Conservation (phyloP, 1,140 invertebrate genomes). For the Arctopsyche grandis region DNA sequence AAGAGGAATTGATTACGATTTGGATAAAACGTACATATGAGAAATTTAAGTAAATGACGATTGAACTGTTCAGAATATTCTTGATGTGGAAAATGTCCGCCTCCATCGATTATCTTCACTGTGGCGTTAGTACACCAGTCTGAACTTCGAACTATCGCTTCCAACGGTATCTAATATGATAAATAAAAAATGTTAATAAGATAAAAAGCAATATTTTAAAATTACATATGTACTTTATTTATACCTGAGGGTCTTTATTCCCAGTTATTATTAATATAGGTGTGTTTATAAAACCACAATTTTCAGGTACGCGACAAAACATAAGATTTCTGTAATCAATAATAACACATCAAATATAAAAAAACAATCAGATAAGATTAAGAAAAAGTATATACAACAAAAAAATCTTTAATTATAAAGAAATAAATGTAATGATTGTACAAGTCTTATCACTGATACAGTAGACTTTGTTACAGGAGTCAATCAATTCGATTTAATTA, state of each 20-base stretch:
- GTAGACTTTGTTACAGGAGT: constrained; percentile 4
- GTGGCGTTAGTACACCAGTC: constrained; percentile 72
- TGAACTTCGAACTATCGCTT: constrained; percentile 73
- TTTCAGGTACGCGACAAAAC: constrained; percentile 60
- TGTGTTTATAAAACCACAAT: constrained; percentile 59
- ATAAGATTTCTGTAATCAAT: constrained; percentile 64
- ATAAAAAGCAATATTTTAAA: constrained; percentile 17
- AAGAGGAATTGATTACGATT: too few species aligned
- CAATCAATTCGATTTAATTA: neutral
- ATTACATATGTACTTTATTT: constrained; percentile 10
- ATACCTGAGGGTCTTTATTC: constrained; percentile 70
- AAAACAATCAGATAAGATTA: constrained; percentile 4
- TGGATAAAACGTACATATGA: constrained; percentile 64
- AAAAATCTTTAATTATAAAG: neutral
- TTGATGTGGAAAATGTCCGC: constrained; percentile 82
- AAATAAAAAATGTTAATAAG: constrained; percentile 1
- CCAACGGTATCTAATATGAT: constrained; percentile 60
- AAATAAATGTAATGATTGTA: neutral
- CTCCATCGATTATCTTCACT: constrained; percentile 74
- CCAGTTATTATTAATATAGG: constrained; percentile 75
- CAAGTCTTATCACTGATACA: neutral
- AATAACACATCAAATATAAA: constrained; percentile 7
- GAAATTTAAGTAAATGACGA: constrained; percentile 73
- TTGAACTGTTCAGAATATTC: constrained; percentile 77
- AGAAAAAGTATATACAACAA: neutral